A percentile compares a stretch with the other conserved stretches of the same genome.
Conservation (phyloP, 2,113 vertebrate genomes). For the Platycercus adscitus region DNA sequence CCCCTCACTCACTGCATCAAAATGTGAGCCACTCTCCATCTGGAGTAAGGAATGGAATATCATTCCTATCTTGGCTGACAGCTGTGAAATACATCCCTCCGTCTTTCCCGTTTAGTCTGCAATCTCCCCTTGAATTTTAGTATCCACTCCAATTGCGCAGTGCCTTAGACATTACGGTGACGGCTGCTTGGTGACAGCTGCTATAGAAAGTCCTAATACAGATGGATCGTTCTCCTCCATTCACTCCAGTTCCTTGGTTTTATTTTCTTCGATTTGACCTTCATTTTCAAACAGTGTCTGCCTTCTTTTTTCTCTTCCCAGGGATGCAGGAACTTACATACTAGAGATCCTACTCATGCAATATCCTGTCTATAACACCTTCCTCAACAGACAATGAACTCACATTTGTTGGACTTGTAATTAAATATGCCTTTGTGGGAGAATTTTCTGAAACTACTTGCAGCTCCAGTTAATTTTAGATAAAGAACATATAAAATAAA, state of each 20-base stretch:
- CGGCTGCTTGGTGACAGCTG: background rate
- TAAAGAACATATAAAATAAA: constrained; percentile 25
- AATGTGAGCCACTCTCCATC: background rate
- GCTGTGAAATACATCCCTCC: background rate
- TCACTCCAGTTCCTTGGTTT: background rate
- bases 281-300: background rate
- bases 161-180: background rate
- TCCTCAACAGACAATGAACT: constrained; percentile 21
- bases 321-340: background rate
- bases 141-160: background rate
- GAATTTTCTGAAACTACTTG: constrained; percentile 16
- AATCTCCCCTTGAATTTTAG: background rate
- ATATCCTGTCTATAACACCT: background rate
- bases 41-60: background rate
- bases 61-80: background rate
- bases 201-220: background rate
- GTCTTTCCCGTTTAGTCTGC: background rate
- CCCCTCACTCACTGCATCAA: background rate
- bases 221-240: background rate
- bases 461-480: constrained; percentile 28
- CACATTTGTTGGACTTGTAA: background rate
- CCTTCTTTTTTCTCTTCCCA: background rate
- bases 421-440: background rate
- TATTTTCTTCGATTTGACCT: constrained; percentile 1
- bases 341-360: background rate